Conservation (phyloP, 2,113 vertebrate genomes). For the Stomatorhinus ivindoensis region DNA sequence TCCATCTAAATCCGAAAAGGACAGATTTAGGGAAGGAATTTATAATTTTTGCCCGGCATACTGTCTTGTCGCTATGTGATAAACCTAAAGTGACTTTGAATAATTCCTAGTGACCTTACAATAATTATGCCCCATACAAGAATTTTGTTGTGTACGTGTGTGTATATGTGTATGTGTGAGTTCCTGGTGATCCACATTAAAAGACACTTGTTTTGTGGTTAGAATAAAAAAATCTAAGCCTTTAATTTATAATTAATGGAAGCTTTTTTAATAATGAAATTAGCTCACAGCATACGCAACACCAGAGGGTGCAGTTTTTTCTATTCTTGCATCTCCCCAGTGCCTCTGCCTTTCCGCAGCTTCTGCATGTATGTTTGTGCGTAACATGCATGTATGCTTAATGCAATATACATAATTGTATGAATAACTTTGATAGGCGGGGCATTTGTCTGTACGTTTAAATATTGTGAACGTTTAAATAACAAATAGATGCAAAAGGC, state of each 20-base stretch:
- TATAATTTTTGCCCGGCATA: slow-evolving; percentile 96
- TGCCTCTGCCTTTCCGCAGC: slow-evolving; percentile 16
- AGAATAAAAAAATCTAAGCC: slow-evolving; percentile 32
- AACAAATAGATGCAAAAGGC: background rate
- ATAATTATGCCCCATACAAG: slow-evolving; percentile 88
- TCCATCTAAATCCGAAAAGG: slow-evolving; percentile 99
- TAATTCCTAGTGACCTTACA: slow-evolving; percentile 98
- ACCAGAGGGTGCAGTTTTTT: slow-evolving; percentile 40
- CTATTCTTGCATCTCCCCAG: slow-evolving; percentile 41
- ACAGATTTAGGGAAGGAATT: slow-evolving; percentile 99
- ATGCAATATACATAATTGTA: background rate
- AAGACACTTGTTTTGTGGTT: slow-evolving; percentile 69
- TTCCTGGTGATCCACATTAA: slow-evolving; percentile 81
- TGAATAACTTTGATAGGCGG: background rate
- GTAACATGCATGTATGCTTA: background rate
- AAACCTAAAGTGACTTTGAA: slow-evolving; percentile 98
- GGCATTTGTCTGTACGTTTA: background rate
- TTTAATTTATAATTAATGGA: slow-evolving; percentile 66
- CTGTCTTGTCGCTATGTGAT: slow-evolving; percentile 94
- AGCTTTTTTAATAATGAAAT: slow-evolving; percentile 50
- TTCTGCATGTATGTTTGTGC: background rate
- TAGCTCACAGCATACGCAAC: slow-evolving; percentile 54
- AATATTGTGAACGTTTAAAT: background rate
- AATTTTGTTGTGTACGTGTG: slow-evolving; percentile 79
- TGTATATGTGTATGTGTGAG: slow-evolving; percentile 86